These are phyloP conservation scores for Sarcophaga rosellei DNA, from an alignment of 2,888 invertebrate species.

Conservation along the genomic window DNA sequence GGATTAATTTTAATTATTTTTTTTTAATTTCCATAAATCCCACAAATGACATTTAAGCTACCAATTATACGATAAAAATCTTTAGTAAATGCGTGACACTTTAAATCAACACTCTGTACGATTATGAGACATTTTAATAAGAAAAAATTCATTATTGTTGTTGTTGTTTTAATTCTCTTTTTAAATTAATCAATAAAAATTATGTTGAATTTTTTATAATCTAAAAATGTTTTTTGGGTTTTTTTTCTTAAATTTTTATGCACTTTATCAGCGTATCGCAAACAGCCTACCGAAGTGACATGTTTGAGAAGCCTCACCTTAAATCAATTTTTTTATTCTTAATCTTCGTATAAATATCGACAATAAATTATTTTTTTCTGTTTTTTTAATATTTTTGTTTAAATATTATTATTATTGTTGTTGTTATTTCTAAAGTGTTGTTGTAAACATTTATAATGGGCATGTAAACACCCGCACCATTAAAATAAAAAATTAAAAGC, in stretches of 20 bases:
- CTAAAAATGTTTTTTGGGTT: background rate
- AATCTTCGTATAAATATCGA: constrained; percentile 65
- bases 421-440: constrained; percentile 1
- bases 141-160: constrained; percentile 1
- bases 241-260: background rate
- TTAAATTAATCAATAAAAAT: constrained; percentile 55
- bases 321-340: constrained; percentile 62
- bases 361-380: background rate
- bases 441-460: constrained; percentile 51
- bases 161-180: background rate
- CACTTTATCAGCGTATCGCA: background rate
- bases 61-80: background rate
- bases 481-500: background rate
- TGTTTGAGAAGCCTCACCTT: constrained; percentile 62
- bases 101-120: constrained; percentile 10
- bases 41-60: background rate
- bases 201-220: constrained; percentile 44
- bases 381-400: constrained; percentile 15
- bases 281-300: constrained; percentile 58
- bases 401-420: constrained; percentile 31
- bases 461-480: constrained; percentile 65
- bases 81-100: background rate
- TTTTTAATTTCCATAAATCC: background rate
- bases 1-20: too few relatives aligned
- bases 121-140: constrained; percentile 46